Conservation (phyloP, 2,888 invertebrate genomes). For the Drosophila kanekoi region DNA sequence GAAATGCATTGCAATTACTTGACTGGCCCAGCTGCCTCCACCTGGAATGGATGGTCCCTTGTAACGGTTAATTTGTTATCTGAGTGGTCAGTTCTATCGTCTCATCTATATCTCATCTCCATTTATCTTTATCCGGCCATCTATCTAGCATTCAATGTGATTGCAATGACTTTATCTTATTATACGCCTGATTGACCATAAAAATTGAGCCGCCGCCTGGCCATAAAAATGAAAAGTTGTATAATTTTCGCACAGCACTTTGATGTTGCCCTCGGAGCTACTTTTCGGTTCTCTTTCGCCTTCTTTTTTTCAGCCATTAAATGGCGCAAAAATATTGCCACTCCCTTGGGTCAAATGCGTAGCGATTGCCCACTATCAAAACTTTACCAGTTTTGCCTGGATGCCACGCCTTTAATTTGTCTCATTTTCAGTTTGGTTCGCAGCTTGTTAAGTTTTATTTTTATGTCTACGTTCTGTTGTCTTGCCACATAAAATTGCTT, state of each 20-base stretch:
- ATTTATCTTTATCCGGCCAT: neutral
- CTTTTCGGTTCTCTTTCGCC: neutral
- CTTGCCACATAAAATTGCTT: constrained; percentile 68
- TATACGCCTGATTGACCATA: constrained; percentile 71
- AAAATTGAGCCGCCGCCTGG: constrained; percentile 61
- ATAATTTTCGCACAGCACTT: constrained; percentile 63
- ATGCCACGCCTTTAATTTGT: neutral
- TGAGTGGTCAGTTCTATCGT: constrained; percentile 18
- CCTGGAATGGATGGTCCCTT: constrained; percentile 3
- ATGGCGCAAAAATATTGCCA: constrained; percentile 58
- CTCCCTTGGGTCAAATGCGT: constrained; percentile 69
- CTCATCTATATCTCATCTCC: constrained; percentile 17
- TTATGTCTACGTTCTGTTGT: constrained; percentile 52
- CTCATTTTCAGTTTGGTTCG: no score
- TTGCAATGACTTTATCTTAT: constrained; percentile 70
- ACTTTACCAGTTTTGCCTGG: constrained; percentile 21
- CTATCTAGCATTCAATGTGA: constrained; percentile 35
- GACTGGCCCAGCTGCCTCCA: neutral
- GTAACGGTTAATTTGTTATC: constrained; percentile 44
- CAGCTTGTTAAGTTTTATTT: constrained; percentile 59
- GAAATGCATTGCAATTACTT: constrained; percentile 59
- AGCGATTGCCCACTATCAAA: constrained; percentile 70
- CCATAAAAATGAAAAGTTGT: constrained; percentile 71
- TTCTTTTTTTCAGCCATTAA: constrained; percentile 43
- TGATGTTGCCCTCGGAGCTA: constrained; percentile 44